Evolutionary conservation across 2,797 vertebrate species (phyloP).

Genomic region (Echiichthys vipera): DNA sequence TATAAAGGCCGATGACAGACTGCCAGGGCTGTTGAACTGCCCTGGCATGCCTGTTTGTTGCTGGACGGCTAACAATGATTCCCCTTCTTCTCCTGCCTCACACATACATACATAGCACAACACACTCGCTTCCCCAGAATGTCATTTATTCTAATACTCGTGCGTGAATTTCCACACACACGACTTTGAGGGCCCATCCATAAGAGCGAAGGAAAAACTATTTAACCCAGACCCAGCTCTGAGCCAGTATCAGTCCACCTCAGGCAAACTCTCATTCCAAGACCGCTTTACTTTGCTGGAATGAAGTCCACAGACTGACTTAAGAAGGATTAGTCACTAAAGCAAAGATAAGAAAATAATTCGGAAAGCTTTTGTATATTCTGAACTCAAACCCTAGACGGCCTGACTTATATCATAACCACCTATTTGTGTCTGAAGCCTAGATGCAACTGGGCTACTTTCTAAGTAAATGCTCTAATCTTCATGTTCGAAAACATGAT

Average conservation of each 20-base stretch:
- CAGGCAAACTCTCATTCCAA: neutral
- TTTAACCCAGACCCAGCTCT: constrained; percentile 4
- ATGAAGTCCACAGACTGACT: neutral
- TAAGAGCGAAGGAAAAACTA: constrained; percentile 8
- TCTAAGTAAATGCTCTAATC: constrained; percentile 2
- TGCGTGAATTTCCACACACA: constrained; percentile 4
- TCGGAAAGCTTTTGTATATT: neutral
- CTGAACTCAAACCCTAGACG: constrained; percentile 13
- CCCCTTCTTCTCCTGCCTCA: constrained; percentile 55
- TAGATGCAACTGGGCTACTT: neutral
- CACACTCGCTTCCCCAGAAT: constrained; percentile 42
- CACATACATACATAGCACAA: constrained; percentile 34
- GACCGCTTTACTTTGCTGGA: neutral
- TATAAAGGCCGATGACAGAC: constrained; percentile 51
- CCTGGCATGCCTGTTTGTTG: constrained; percentile 42
- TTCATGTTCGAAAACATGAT: neutral
- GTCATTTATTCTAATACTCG: constrained; percentile 38
- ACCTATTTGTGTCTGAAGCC: neutral
- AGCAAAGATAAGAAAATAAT: neutral
- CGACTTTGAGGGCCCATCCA: constrained; percentile 19
- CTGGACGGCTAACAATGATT: constrained; percentile 64
- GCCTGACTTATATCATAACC: constrained; percentile 3
- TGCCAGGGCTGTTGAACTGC: constrained; percentile 58
- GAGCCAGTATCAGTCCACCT: neutral
- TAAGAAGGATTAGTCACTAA: constrained; percentile 14